Conservation (phyloP, 2,888 invertebrate species). For the Agonopterix heracliana region DNA sequence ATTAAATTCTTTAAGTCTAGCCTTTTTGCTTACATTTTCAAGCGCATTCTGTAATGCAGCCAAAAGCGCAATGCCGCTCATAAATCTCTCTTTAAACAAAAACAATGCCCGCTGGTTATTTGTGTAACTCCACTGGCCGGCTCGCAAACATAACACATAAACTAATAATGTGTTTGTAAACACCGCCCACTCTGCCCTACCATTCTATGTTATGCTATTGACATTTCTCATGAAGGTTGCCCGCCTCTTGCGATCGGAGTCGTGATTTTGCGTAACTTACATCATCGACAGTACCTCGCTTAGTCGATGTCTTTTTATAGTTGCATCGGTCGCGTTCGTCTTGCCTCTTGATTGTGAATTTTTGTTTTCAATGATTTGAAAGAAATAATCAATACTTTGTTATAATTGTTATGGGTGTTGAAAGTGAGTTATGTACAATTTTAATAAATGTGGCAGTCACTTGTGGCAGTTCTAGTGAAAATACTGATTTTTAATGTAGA, state of each 20-base stretch:
- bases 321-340: slow-evolving; percentile 45
- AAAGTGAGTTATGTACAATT: slow-evolving; percentile 32
- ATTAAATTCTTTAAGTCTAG: too few relatives aligned
- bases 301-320: slow-evolving; percentile 53
- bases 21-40: too few relatives aligned
- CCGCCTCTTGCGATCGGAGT: slow-evolving; percentile 21
- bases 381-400: background rate
- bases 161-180: slow-evolving; percentile 23
- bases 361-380: slow-evolving; percentile 1
- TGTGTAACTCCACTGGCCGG: background rate
- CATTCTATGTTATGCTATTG: slow-evolving; percentile 60
- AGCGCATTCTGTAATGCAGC: too few relatives aligned
- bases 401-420: slow-evolving; percentile 27
- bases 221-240: slow-evolving; percentile 71
- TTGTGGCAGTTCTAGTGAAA: too few relatives aligned
- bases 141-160: slow-evolving; percentile 5
- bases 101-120: background rate
- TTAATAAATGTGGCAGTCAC: background rate
- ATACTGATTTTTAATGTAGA: too few relatives aligned
- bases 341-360: slow-evolving; percentile 29
- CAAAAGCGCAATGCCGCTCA: too few relatives aligned
- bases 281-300: slow-evolving; percentile 41
- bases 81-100: background rate
- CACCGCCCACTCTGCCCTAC: slow-evolving; percentile 31
- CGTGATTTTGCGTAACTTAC: slow-evolving; percentile 71